phyloP scores from a whole-genome alignment of 2,113 vertebrate species.

The Entomyzon cyanotis region DNA sequence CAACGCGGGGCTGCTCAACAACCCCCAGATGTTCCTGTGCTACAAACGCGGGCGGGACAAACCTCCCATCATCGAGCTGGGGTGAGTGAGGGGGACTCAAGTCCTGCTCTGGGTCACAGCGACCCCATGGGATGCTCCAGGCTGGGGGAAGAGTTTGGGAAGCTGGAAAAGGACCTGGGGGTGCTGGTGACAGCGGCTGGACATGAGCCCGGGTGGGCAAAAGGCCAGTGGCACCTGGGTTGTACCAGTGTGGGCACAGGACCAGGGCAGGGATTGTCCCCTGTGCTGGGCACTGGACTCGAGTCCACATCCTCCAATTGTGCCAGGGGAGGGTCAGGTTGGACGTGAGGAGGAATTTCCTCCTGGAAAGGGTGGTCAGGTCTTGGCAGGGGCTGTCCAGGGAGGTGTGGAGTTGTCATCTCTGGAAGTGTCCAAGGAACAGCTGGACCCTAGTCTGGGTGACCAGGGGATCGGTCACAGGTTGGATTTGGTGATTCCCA shows the following conservation, averaged over 20 bases:
- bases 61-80: constrained; percentile 86
- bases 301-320: not conserved
- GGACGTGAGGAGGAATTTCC: not conserved
- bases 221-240: not conserved
- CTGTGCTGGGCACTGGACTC: not conserved
- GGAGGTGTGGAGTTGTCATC: too few species aligned
- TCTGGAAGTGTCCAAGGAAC: not conserved
- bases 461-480: too few species aligned
- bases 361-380: not conserved
- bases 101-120: not conserved
- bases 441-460: not conserved
- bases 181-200: not conserved
- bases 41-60: constrained; percentile 89
- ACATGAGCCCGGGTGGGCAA: not conserved
- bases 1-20: constrained; percentile 89
- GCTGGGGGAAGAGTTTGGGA: not conserved
- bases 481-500: not conserved
- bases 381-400: not conserved
- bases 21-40: constrained; percentile 91
- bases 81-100: constrained; percentile 60
- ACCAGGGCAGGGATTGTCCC: not conserved
- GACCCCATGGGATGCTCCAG: accelerated
- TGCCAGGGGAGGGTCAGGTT: not conserved
- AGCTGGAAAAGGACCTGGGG: not conserved
- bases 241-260: not conserved